Conservation (phyloP, 2,888 invertebrate genomes). For the Dendrolimus pini region DNA sequence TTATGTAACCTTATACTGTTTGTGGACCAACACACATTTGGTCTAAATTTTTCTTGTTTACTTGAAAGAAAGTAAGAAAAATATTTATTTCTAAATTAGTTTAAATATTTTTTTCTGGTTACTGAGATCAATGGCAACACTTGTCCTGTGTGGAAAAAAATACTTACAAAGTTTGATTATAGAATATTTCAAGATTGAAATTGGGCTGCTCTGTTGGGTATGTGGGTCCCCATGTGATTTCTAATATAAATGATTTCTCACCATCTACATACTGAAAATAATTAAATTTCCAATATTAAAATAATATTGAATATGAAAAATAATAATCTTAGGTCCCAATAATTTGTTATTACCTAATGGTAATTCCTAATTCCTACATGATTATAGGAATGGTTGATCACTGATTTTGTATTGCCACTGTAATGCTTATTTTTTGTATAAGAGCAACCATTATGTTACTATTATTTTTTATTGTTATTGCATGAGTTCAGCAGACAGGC, state of each 20-base stretch:
- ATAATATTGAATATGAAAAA: constrained; percentile 3
- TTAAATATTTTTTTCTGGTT: no score
- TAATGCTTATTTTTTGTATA: no score
- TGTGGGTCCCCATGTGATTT: constrained; percentile 89
- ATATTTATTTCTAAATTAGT: not conserved
- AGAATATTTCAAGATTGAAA: constrained; percentile 93
- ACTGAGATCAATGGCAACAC: no score
- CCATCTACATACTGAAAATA: constrained; percentile 86
- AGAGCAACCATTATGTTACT: no score
- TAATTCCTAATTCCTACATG: no score
- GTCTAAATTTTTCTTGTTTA: not conserved
- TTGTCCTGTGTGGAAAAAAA: no score
- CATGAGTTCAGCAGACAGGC: no score
- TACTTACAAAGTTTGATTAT: constrained; percentile 94
- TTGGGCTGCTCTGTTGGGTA: constrained; percentile 91
- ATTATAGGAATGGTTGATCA: no score
- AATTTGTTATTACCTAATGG: not conserved
- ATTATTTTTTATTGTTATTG: no score
- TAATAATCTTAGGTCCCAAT: not conserved
- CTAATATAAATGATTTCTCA: constrained; percentile 90
- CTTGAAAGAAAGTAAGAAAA: constrained; percentile 1
- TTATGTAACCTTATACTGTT: no score
- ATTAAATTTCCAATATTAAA: constrained; percentile 1
- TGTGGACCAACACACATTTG: no score
- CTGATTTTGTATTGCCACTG: no score